Base-by-base conservation (phyloP, 1,140 invertebrate species). In the Ostrea edulis region DNA sequence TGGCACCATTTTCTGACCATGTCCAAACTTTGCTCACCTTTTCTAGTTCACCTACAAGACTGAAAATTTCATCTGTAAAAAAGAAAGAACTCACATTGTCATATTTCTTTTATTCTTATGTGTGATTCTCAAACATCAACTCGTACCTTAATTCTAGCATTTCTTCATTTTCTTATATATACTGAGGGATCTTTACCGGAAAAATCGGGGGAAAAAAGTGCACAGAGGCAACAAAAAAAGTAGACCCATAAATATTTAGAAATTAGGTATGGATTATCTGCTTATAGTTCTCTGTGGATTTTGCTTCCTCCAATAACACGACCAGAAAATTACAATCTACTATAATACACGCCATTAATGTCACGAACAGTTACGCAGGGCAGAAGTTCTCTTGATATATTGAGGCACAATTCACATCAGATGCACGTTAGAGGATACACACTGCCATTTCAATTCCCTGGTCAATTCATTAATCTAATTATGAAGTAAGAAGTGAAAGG, bases 231-330 rank as follows among this genome's bases (percentile, higher is more conserved):
- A 5, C 35, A 44, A 2, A 2, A 2, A 2, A 44, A 77, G 29
- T 14, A 29, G 12, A 35, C 22, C 68, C 25, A 77, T 77, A 77
- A 77, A 77, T 77, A 35, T 20, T 77, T 35, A 35, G 68, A 77
- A 77, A 77, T 77, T 35, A 77, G 68, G 29, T 77, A 9, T 77
- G 12, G 22, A 77, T 77, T 77, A 77, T 77, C 68, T 14, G 29
- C 25, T 77, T 77, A 29, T 44, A 14, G 9, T 17, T 35, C 68
- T 35, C 68, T 0, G 4, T 8, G 29, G 68, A 17, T 29, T 62
- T 14, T 77, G 68, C 68, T 77, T 44, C 35, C 35, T 44, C 2
- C 35, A 44, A 44, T 44, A 44, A 44, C 35, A 44, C 1, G 35
- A 44, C 14, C 14, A 62, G 55, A 17, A 62, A 62, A 62, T 20